phyloP scores from a whole-genome alignment of 2,888 invertebrate species.

The Tineola bisselliella region DNA sequence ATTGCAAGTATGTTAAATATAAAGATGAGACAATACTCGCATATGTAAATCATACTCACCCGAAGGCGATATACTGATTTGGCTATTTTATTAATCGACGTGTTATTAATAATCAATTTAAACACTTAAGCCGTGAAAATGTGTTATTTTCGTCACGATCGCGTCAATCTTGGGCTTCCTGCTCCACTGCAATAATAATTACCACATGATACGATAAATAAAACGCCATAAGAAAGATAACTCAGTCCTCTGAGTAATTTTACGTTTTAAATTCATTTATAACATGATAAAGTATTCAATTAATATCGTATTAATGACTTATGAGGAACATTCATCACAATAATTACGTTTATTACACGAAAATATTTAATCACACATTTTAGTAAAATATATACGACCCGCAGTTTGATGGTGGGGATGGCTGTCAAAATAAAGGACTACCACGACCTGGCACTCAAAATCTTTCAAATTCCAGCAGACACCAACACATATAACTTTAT shows the following conservation, averaged over 20 bases:
- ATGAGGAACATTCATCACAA: neutral
- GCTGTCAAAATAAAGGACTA: too few species aligned
- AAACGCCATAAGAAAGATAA: neutral
- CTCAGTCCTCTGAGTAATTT: neutral
- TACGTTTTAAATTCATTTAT: slow-evolving; percentile 1
- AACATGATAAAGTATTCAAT: neutral
- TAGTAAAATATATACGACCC: too few species aligned
- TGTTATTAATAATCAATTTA: slow-evolving; percentile 60
- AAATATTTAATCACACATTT: too few species aligned
- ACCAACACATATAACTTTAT: too few species aligned
- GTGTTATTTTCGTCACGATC: neutral
- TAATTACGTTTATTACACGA: neutral
- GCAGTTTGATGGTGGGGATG: too few species aligned
- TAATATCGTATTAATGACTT: neutral
- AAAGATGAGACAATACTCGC: slow-evolving; percentile 21
- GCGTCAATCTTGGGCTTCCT: slow-evolving; percentile 7
- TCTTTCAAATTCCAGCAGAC: too few species aligned
- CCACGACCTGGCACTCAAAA: too few species aligned
- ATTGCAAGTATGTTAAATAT: neutral
- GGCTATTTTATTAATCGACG: slow-evolving; percentile 43
- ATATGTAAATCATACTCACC: slow-evolving; percentile 43
- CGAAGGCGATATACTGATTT: slow-evolving; percentile 28
- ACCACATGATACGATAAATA: neutral
- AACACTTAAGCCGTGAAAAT: slow-evolving; percentile 1
- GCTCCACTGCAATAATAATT: slow-evolving; percentile 1